phyloP scores from a whole-genome alignment of 2,888 invertebrate species.

The Drosophila nr. perissopoda region DNA sequence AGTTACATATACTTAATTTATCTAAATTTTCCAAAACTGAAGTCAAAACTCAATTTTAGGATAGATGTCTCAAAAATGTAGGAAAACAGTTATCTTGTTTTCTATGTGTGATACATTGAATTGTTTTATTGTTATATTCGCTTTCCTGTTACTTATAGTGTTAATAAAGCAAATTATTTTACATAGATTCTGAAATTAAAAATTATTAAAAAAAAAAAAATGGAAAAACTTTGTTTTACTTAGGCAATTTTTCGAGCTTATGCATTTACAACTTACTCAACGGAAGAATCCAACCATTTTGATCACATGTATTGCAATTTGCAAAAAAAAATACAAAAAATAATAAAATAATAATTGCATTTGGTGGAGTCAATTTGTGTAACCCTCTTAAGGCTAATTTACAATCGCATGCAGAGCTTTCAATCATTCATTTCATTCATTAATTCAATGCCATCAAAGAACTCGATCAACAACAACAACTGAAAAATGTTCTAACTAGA shows the following conservation, averaged over 20 bases:
- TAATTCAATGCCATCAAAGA: background rate
- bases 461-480: background rate
- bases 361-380: background rate
- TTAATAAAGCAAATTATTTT: background rate
- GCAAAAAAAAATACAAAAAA: background rate
- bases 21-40: background rate
- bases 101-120: background rate
- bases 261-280: background rate
- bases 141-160: background rate
- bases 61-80: background rate
- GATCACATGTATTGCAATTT: background rate
- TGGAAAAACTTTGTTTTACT: background rate
- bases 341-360: slow-evolving; percentile 8
- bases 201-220: background rate
- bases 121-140: background rate
- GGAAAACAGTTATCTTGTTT: background rate
- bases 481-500: background rate
- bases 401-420: slow-evolving; percentile 1
- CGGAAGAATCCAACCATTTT: background rate
- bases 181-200: background rate
- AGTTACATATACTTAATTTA: background rate
- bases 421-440: background rate
- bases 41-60: background rate
- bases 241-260: background rate
- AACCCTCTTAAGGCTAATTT: background rate